Evolutionary conservation across 2,888 invertebrate genomes (phyloP).

Genomic region (Odontomyia ornata): DNA sequence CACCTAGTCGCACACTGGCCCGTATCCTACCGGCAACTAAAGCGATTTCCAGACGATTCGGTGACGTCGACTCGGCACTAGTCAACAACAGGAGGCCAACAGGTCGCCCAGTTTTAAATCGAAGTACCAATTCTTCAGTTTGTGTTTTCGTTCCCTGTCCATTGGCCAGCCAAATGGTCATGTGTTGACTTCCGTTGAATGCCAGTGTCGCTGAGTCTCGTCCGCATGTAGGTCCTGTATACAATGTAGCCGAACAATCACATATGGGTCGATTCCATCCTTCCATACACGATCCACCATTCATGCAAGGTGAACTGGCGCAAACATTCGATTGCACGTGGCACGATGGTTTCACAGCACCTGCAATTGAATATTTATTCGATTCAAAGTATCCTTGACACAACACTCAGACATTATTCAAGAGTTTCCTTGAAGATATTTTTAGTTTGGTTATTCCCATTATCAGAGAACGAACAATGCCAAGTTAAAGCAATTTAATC

Average conservation of each 20-base stretch:
- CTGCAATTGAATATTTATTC: slow-evolving; percentile 64
- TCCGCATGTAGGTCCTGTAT: slow-evolving; percentile 91
- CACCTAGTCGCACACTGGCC: slow-evolving; percentile 83
- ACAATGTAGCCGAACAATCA: slow-evolving; percentile 89
- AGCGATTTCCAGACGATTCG: slow-evolving; percentile 85
- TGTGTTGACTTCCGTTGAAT: slow-evolving; percentile 89
- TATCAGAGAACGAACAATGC: no score
- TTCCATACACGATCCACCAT: slow-evolving; percentile 87
- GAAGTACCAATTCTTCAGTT: slow-evolving; percentile 86
- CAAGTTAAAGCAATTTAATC: no score
- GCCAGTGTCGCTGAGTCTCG: slow-evolving; percentile 87
- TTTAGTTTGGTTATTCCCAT: no score
- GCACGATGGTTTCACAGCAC: slow-evolving; percentile 89
- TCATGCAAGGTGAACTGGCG: slow-evolving; percentile 86
- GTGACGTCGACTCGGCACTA: slow-evolving; percentile 77
- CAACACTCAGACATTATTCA: no score
- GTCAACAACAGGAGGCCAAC: slow-evolving; percentile 82
- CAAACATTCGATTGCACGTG: slow-evolving; percentile 84
- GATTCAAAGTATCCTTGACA: no score
- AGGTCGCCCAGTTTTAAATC: slow-evolving; percentile 85
- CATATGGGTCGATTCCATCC: slow-evolving; percentile 96
- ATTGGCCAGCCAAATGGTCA: slow-evolving; percentile 77
- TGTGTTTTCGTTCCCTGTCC: slow-evolving; percentile 79
- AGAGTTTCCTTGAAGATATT: no score
- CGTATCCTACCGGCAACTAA: slow-evolving; percentile 85